These are phyloP conservation scores for Panulirus ornatus DNA, from an alignment of 1,140 invertebrate species.

Conservation along the genomic window DNA sequence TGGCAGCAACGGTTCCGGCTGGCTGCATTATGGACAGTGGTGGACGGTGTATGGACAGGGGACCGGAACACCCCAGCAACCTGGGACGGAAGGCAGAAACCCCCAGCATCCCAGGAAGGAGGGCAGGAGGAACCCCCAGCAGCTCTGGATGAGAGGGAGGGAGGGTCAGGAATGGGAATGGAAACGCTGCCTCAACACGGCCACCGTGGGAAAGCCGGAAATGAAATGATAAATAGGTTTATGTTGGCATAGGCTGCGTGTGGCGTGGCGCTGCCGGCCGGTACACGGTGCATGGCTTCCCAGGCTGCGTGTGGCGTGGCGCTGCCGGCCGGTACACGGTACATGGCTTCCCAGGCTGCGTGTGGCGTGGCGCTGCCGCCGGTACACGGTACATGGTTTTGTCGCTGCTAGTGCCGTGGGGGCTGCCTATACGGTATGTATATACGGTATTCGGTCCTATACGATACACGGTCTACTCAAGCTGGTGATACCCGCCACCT, in stretches of 20 bases:
- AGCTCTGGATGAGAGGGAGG: background rate
- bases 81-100: background rate
- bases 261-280: background rate
- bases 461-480: too few relatives aligned
- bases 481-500: too few relatives aligned
- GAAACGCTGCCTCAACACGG: background rate
- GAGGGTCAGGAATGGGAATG: slow-evolving; percentile 35
- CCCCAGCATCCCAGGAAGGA: too few relatives aligned
- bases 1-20: background rate
- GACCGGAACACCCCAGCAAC: background rate
- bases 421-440: too few relatives aligned
- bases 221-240: slow-evolving; percentile 39
- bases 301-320: background rate
- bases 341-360: too few relatives aligned
- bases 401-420: too few relatives aligned
- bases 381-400: too few relatives aligned
- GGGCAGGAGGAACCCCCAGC: background rate
- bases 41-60: background rate
- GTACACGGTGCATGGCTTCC: too few relatives aligned
- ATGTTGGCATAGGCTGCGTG: background rate
- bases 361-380: background rate
- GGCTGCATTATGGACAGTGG: background rate
- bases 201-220: slow-evolving; percentile 45
- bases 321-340: too few relatives aligned
- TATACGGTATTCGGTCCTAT: too few relatives aligned